Base-by-base conservation (phyloP, 2,888 invertebrate genomes). In the Melieria picta region DNA sequence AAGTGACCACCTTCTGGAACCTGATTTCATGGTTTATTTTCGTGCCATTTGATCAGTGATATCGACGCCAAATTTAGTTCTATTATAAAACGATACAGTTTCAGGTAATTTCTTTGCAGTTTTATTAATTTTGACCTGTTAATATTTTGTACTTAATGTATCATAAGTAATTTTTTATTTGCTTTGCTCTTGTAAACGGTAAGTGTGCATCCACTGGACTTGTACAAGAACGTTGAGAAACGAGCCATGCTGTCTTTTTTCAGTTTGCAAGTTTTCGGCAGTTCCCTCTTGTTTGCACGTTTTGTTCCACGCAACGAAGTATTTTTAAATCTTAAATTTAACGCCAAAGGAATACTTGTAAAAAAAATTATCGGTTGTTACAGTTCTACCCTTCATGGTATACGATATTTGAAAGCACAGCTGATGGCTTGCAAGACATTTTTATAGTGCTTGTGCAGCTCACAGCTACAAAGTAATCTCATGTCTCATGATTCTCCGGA, bases 31-130 rank as follows among this genome's bases (percentile, higher is more conserved):
- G 11, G 42, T 64, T 78, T 79, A 80, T 76, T 79, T 80, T 72
- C 78, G 64, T 64, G 79, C 77, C 78, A 81, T 80, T 77, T 80
- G 78, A 72, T 79, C 78, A 13, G 75, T 71, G 16, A 79, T 73
- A 76, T 76, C 72, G 58, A 73, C 74, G 30, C 74, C 71, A 72
- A 71, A 74, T 71, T 74, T 70, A 42, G 77, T 78, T 7, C 64
- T 76, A 64, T 78, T 80, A 74, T 80, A 80, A 78, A 78, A 79
- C 47, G 65, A 60, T 46, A 77, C 70, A 76, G 78, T 76, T 74
- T 80, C 77, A 45, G 78, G 78, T 73, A 77, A 62, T 75, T 77
- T 76, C 71, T 75, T 79, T 63, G 71, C 65, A 75, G 63, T 74
- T 72, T 66, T 74, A 73, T 78, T 74, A 75, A 78, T 76, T 78